Percentiles rank a stretch among this genome's conserved stretches.
These are phyloP conservation scores for Synanthedon vespiformis DNA, from an alignment of 2,888 invertebrate species.

Conservation along the genomic window DNA sequence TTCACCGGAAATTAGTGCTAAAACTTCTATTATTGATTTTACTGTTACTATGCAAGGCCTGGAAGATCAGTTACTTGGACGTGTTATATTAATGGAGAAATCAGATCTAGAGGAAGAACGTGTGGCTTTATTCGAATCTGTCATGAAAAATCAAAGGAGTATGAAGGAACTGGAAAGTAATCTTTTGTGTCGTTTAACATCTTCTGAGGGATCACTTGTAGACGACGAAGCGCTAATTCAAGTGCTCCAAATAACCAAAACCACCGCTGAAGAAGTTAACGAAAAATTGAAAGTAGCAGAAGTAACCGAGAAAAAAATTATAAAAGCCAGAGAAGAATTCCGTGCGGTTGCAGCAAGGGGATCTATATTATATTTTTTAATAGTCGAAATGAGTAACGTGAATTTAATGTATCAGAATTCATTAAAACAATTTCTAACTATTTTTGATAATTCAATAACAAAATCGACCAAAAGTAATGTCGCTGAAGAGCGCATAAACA, in stretches of 20 bases:
- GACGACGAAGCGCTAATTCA: slow-evolving; percentile 96
- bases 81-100: slow-evolving; percentile 96
- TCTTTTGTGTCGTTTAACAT: slow-evolving; percentile 89
- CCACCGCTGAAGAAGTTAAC: slow-evolving; percentile 93
- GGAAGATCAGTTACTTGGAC: slow-evolving; percentile 92
- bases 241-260: slow-evolving; percentile 87
- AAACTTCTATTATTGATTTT: slow-evolving; percentile 96
- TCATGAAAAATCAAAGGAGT: slow-evolving; percentile 94
- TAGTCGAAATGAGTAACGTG: slow-evolving; percentile 97
- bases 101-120: slow-evolving; percentile 95
- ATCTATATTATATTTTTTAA: slow-evolving; percentile 93
- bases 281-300: slow-evolving; percentile 93
- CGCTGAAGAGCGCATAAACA: slow-evolving; percentile 88
- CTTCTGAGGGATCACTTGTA: slow-evolving; percentile 92
- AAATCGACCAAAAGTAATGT: slow-evolving; percentile 88
- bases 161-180: slow-evolving; percentile 97
- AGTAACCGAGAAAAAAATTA: slow-evolving; percentile 94
- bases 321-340: slow-evolving; percentile 93
- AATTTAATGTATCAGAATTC: slow-evolving; percentile 98
- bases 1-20: slow-evolving; percentile 96
- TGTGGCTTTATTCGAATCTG: slow-evolving; percentile 92
- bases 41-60: slow-evolving; percentile 97
- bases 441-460: slow-evolving; percentile 94
- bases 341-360: slow-evolving; percentile 94
- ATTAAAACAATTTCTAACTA: slow-evolving; percentile 90